These are phyloP conservation scores for Pemphigus obesinymphae DNA, from an alignment of 1,140 invertebrate species.

Conservation along the genomic window DNA sequence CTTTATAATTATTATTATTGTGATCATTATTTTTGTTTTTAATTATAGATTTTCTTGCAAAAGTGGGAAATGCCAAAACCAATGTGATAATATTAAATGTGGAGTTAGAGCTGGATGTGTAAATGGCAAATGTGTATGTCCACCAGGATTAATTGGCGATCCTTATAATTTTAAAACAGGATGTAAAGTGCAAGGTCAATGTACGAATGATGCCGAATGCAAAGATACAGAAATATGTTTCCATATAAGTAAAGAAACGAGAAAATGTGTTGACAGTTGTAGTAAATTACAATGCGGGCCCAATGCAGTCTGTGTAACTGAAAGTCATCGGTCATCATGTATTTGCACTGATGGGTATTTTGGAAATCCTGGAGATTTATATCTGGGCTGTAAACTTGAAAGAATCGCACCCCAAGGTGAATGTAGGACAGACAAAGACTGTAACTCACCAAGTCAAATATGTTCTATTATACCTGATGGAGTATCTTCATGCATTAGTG, in stretches of 20 bases:
- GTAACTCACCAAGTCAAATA: constrained; percentile 59
- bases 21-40: constrained; percentile 27
- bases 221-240: constrained; percentile 78
- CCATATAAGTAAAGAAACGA: constrained; percentile 66
- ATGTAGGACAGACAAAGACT: constrained; percentile 69
- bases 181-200: constrained; percentile 67
- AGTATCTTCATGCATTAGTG: constrained; percentile 64
- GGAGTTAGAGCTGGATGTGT: constrained; percentile 89
- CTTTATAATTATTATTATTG: constrained; percentile 25
- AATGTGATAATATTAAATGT: constrained; percentile 68
- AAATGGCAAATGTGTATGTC: constrained; percentile 84
- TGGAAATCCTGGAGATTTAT: constrained; percentile 65
- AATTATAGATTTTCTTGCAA: constrained; percentile 59
- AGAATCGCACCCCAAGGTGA: constrained; percentile 70
- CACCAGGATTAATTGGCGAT: constrained; percentile 76
- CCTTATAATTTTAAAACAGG: constrained; percentile 65
- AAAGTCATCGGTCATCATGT: constrained; percentile 58
- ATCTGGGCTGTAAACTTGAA: constrained; percentile 67
- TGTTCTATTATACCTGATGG: constrained; percentile 57
- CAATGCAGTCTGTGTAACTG: constrained; percentile 70
- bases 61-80: constrained; percentile 64
- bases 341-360: constrained; percentile 61
- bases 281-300: constrained; percentile 76
- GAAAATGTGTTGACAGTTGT: constrained; percentile 76
- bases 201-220: constrained; percentile 74